Percentiles rank a stretch among this genome's conserved stretches.
Evolutionary conservation across 2,888 invertebrate genomes (phyloP).

Genomic region (Diogma glabrata): DNA sequence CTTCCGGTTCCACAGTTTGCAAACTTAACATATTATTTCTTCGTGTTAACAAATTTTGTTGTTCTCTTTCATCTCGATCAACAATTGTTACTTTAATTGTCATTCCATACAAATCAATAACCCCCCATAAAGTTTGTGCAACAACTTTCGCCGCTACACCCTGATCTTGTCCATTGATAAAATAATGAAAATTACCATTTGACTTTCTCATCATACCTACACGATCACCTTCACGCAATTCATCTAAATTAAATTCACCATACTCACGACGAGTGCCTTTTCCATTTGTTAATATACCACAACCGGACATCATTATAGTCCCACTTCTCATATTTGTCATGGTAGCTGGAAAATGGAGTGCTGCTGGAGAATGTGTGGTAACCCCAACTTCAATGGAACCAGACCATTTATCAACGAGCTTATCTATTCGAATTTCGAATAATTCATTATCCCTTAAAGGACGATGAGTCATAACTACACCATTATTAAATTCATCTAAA

Average conservation of each 20-base stretch:
- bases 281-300: constrained; percentile 91
- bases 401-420: constrained; percentile 91
- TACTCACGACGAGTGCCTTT: constrained; percentile 89
- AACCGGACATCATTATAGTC: constrained; percentile 94
- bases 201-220: constrained; percentile 83
- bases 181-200: constrained; percentile 80
- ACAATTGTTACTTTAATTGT: constrained; percentile 82
- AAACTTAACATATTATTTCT: constrained; percentile 44
- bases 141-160: constrained; percentile 80
- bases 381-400: constrained; percentile 63
- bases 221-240: constrained; percentile 81
- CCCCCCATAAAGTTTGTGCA: constrained; percentile 78
- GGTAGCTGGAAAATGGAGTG: constrained; percentile 85
- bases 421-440: constrained; percentile 90
- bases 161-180: constrained; percentile 86
- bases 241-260: constrained; percentile 87
- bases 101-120: constrained; percentile 91
- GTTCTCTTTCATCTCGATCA: constrained; percentile 67
- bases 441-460: constrained; percentile 78
- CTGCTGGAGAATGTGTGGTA: constrained; percentile 83
- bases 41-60: constrained; percentile 59
- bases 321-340: constrained; percentile 94
- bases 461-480: constrained; percentile 89
- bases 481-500: constrained; percentile 89
- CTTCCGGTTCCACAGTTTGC: constrained; percentile 15